Evolutionary conservation across 1,140 invertebrate genomes (phyloP).

Genomic region (Dinoponera quadriceps): DNA sequence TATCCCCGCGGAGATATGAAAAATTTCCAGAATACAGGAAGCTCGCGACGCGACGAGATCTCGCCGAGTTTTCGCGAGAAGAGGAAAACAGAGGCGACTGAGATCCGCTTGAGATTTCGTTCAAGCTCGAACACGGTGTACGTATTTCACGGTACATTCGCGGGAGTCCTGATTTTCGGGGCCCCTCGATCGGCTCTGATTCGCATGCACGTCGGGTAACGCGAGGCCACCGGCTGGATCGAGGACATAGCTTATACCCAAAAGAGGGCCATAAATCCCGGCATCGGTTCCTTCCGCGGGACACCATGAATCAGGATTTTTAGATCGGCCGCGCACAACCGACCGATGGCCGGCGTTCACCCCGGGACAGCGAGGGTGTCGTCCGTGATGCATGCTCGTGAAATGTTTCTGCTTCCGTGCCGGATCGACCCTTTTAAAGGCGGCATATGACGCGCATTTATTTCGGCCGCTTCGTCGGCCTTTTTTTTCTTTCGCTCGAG

Average conservation of each 20-base stretch:
- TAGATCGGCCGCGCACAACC: conserved; percentile 70
- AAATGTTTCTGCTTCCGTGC: conserved; percentile 15
- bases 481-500: background rate
- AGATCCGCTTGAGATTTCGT: background rate
- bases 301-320: conserved; percentile 80
- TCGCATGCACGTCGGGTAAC: conserved; percentile 21
- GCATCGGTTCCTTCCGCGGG: conserved; percentile 66
- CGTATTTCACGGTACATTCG: background rate
- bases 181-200: conserved; percentile 35
- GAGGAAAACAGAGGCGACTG: background rate
- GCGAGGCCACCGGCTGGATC: conserved; percentile 35
- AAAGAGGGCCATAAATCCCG: conserved; percentile 76
- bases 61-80: background rate
- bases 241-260: conserved; percentile 72
- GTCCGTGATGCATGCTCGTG: conserved; percentile 22
- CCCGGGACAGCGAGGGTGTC: conserved; percentile 9
- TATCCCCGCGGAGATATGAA: background rate
- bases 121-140: background rate
- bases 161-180: background rate
- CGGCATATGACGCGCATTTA: conserved; percentile 32
- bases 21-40: background rate
- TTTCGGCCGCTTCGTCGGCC: background rate
- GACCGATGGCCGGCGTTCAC: background rate
- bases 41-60: background rate
- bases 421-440: conserved; percentile 30